phyloP scores from a whole-genome alignment of 2,797 vertebrate species.

The Lates japonicus region DNA sequence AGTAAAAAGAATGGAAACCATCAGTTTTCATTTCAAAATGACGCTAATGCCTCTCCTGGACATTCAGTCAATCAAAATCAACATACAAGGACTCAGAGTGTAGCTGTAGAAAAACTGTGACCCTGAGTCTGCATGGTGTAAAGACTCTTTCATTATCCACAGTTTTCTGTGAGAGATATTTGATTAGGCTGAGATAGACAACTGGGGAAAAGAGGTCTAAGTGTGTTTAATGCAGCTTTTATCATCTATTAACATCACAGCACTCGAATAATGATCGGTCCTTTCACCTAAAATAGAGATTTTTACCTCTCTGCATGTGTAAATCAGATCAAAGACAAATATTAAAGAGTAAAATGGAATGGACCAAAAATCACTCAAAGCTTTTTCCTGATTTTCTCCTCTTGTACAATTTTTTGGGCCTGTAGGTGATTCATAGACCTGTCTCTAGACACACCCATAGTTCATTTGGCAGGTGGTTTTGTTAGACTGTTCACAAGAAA shows the following conservation, averaged over 20 bases:
- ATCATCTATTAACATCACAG: not conserved
- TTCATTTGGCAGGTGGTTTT: not conserved
- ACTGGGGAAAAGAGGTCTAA: not conserved
- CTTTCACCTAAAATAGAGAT: not conserved
- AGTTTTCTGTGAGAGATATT: slow-evolving; percentile 22
- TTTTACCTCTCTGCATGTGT: not conserved
- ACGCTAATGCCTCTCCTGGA: slow-evolving; percentile 47
- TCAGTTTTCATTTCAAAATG: slow-evolving; percentile 65
- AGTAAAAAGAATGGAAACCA: slow-evolving; percentile 38
- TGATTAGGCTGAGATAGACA: slow-evolving; percentile 16
- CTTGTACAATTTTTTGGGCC: not conserved
- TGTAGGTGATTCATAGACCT: too few species aligned
- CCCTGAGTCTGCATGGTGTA: slow-evolving; percentile 28
- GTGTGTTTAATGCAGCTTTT: not conserved
- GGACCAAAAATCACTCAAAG: not conserved
- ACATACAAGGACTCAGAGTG: slow-evolving; percentile 34
- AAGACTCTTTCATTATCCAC: not conserved
- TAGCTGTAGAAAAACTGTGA: slow-evolving; percentile 18
- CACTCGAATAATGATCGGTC: not conserved
- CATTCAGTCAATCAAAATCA: slow-evolving; percentile 56
- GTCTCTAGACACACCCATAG: not conserved
- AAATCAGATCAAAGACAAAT: not conserved
- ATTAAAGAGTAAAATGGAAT: not conserved
- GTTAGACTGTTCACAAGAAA: not conserved
- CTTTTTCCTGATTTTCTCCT: too few species aligned